Base-by-base conservation (phyloP, 1,140 invertebrate species). In the Cydia fagiglandana region DNA sequence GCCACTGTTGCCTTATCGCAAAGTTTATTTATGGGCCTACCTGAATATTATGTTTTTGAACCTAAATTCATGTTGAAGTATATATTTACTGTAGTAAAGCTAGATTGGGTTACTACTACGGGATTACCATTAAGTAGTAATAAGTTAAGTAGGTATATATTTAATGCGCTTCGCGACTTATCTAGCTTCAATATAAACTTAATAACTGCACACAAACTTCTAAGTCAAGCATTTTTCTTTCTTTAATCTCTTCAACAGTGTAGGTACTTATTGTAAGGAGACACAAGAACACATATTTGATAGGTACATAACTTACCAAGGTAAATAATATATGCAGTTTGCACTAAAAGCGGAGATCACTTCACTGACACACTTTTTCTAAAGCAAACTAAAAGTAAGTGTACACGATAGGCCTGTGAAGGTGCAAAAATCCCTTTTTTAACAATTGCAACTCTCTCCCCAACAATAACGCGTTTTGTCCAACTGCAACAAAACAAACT, bases 391-490 rank as follows among this genome's bases (percentile, higher is more conserved):
- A 70, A 45, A 70, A 45, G 9, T n/a, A 38, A 66, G 15, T 34
- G 7, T 13, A 38, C 24, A 9, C 38, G 13, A 30, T 13, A 34
- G 83, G 73, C 79, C 81, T 74, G 75, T 86, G 81, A 86, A 88
- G 79, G 81, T 86, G 90, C n/a, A n/a, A n/a, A n/a, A n/a, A n/a
- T n/a, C n/a, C 81, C 85, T 86, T 88, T 88, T 77, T 88, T 80
- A 83, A 86, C 84, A 86, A 85, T 86, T 77, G 82, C 81, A 81
- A 89, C 91, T 92, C 91, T 91, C 91, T 91, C 86, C 84, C 80
- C 80, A 80, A 86, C 84, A 89, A 89, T 86, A 81, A 82, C 80
- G 79, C 78, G 17, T 84, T 82, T 91, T 86, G 82, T 89, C 75
- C 24, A 28, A 75, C 75, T 75, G 86, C 83, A 86, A 84, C 83